These are phyloP conservation scores for Porites divaricata DNA, from an alignment of 92 coral and sea anemone species.

Conservation along the genomic window DNA sequence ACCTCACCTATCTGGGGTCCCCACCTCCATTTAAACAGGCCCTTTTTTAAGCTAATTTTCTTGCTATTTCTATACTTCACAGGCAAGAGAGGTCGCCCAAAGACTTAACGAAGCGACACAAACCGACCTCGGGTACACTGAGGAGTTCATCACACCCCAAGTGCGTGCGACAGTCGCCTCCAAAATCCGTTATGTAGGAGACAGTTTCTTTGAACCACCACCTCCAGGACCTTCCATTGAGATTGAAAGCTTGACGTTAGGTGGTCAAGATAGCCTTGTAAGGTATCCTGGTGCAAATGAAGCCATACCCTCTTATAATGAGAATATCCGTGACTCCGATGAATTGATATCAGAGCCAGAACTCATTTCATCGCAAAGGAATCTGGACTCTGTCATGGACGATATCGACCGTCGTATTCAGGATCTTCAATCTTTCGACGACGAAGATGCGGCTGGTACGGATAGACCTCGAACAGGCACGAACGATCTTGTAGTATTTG, in stretches of 20 bases:
- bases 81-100: slow-evolving; percentile 30
- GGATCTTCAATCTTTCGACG: slow-evolving; percentile 26
- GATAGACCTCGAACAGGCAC: slow-evolving; percentile 53
- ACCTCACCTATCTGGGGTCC: too few species aligned
- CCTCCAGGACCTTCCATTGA: not conserved
- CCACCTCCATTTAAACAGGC: too few species aligned
- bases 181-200: slow-evolving; percentile 34
- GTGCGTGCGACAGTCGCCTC: slow-evolving; percentile 38
- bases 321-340: slow-evolving; percentile 12
- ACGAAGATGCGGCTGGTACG: slow-evolving; percentile 16
- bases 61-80: not conserved
- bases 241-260: not conserved
- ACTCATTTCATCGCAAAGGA: slow-evolving; percentile 22
- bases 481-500: slow-evolving; percentile 44
- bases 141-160: slow-evolving; percentile 33
- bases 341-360: slow-evolving; percentile 53
- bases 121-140: slow-evolving; percentile 27
- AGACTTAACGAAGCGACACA: slow-evolving; percentile 36
- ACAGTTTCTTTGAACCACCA: not conserved
- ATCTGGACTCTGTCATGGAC: slow-evolving; percentile 50
- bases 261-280: slow-evolving; percentile 17
- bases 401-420: slow-evolving; percentile 40
- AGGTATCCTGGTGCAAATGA: not conserved
- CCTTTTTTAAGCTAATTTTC: too few species aligned
- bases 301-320: slow-evolving; percentile 6